Base-by-base conservation (phyloP, 2,888 invertebrate genomes). In the Dolichomitus sp. region DNA sequence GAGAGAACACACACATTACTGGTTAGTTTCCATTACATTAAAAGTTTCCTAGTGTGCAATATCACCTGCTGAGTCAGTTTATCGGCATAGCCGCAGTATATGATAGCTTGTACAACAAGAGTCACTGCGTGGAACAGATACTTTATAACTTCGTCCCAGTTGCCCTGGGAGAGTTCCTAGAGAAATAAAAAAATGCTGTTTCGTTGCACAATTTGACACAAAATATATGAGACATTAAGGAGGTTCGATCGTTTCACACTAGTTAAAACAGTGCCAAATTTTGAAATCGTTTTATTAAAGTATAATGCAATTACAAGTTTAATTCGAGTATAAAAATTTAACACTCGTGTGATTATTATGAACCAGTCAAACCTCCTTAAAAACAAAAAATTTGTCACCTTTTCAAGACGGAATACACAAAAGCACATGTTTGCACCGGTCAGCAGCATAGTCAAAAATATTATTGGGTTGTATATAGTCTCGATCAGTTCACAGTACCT, bases 41-140 rank as follows among this genome's bases (percentile, higher is more conserved):
- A 6, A 12, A 45, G 50, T 37, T 30, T 57, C 17, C 11, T 14
- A 0, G 14, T 2, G 45, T 17, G 19, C 14, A 54, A 40, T 50
- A 69, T 84, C 75, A 87, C 87, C 81, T 84, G 79, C 33, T 78
- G 66, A 37, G 85, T 85, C 57, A 87, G 69, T 54, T 63, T 81
- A 14, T 83, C 85, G 9, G 87, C 85, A 48, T 81, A 86, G 14
- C 86, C 86, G 42, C 87, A 87, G 33, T 87, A 87, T 52, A 87
- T 84, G 6, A 86, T 63, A 7, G 85, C 84, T 30, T 87, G 86
- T 9, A 83, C 75, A n/a, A 84, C 57, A 3, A 87, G 78, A 14
- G 84, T 80, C 2, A 84, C 80, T 17, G 78, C 75, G 69, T 87
- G 86, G 14, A 85, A 79, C 12, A 84, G 65, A 73, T 83, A 81